Evolutionary conservation across 1,140 invertebrate species (phyloP), one percentile per base, ranked within the genome.

Genomic region (Panagrolaimus sp.): DNA sequence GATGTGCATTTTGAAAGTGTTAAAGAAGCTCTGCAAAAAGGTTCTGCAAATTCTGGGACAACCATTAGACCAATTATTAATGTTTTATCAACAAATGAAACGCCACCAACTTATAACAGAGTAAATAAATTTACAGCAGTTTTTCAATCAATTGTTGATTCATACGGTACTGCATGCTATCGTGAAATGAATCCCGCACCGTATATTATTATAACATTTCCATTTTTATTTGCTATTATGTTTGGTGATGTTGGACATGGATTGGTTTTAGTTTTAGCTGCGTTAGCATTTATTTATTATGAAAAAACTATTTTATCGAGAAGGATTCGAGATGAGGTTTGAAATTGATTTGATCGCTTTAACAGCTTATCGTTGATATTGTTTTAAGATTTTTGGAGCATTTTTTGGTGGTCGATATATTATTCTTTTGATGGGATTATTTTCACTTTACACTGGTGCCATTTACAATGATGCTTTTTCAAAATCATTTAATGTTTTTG

Each of bases 321-420:
- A 83, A 92, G 91, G 82, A 83, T 83, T 25, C 82, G 78, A 31
- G 85, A 84, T 69, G 87, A 87, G 78, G 85, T 85, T 64, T 31
- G 5, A 16, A 51, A 69, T 66, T 68, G 13, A 43, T 2, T 38
- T 72, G 13, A 63, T 42, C n/a, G n/a, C n/a, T 23, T 14, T 31
- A 14, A 9, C n/a, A n/a, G n/a, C 16, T 67, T 13, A 20, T 2
- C 53, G 5, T 16, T 5, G 5, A 68, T 5, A 67, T 13, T 46
- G 70, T 74, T 25, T 87, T 4, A 38, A 91, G 89, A 96, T 98
- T 77, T 94, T 92, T 89, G 91, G 90, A 77, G 96, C 93, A 57
- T 96, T 98, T 87, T 98, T 96, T 84, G 91, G 89, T 38, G 96
- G 96, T 66, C 90, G 96, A 65, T 98, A 98, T 84, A 96, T 98